phyloP scores from a whole-genome alignment of 2,113 vertebrate species.

The Notiomystis cincta region DNA sequence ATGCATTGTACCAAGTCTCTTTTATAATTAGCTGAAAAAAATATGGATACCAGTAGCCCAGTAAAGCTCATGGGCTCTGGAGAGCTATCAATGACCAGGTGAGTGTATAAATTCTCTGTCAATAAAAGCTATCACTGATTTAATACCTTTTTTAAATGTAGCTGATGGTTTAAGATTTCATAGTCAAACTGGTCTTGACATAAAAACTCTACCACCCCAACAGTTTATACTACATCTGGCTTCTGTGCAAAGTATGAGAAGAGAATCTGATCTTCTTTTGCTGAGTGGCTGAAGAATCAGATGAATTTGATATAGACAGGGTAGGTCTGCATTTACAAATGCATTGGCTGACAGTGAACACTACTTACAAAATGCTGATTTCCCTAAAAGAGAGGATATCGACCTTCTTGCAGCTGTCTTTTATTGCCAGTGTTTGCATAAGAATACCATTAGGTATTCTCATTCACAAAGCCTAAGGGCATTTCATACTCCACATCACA shows the following conservation, averaged over 20 bases:
- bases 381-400: not conserved
- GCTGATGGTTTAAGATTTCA: not conserved
- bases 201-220: not conserved
- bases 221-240: not conserved
- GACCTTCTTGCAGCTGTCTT: not conserved
- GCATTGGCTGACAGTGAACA: not conserved
- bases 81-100: not conserved
- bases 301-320: not conserved
- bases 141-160: not conserved
- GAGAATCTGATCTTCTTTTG: not conserved
- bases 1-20: not conserved
- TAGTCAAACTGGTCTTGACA: not conserved
- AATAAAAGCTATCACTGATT: not conserved
- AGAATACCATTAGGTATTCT: not conserved
- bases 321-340: not conserved
- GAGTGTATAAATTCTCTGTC: not conserved
- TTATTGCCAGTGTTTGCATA: not conserved
- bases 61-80: not conserved
- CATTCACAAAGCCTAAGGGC: not conserved
- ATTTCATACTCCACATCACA: not conserved
- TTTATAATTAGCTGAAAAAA: not conserved
- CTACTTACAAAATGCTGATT: not conserved
- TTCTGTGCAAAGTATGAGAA: not conserved
- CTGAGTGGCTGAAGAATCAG: not conserved
- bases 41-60: not conserved